Evolutionary conservation across 1,140 invertebrate species (phyloP), one percentile per base, ranked within the genome.

Genomic region (Drosophila melanica): DNA sequence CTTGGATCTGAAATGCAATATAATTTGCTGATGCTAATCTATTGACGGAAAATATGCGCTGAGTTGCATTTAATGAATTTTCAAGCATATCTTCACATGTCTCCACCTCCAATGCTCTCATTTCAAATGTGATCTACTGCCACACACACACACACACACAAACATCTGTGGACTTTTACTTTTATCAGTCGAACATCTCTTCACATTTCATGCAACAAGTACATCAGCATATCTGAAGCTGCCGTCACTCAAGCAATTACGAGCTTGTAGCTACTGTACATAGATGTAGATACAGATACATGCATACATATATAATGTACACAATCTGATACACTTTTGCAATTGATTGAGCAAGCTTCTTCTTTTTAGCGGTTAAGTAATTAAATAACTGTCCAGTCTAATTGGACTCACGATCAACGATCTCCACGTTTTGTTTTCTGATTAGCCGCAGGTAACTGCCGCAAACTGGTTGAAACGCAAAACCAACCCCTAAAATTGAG

Each of bases 401-500:
- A 84, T 84, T 84, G 80, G 80, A 73, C 14, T n/a, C 30, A 27
- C 27, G 18, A 37, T 48, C 45, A 27, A 60, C 14, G 12, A 60
- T 16, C 12, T 7, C 10, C 33, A 9, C 33, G 41, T 37, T 20
- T 45, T 11, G n/a, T 1, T 4, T 16, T 58, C 53, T 51, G 53
- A 72, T 72, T 59, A 11, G 65, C 20, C 4, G 11, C 42, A 33
- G 44, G 44, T 59, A 45, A 20, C 37, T 30, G 30, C 18, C 35
- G 14, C 7, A 62, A 86, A 86, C 81, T 87, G 82, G 81, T 85
- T 85, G 60, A 67, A 54, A 54, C 71, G 55, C 41, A 51, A 50
- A 75, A 37, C 70, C 65, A 81, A 81, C 82, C 78, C 81, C 64
- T 63, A 80, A 75, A 67, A 48, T 12, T 60, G 6, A 64, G 62